phyloP scores from a whole-genome alignment of 2,888 invertebrate species.

The Limnephilus marmoratus region DNA sequence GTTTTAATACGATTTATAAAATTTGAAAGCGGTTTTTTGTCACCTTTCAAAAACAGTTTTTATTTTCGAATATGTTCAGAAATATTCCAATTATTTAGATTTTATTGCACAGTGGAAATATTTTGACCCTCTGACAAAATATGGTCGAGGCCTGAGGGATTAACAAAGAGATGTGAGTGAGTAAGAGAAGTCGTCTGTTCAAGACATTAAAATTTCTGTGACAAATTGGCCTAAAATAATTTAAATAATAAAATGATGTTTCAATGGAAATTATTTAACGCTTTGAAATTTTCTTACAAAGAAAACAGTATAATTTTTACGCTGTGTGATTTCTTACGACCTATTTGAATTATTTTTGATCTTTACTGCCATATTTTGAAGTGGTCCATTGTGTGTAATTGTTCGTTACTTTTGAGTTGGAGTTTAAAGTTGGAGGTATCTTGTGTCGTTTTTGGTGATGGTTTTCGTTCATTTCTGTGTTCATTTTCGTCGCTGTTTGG shows the following conservation, averaged over 20 bases:
- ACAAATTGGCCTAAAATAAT: neutral
- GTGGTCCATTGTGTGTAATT: neutral
- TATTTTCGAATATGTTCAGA: too few species aligned
- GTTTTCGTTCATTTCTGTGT: slow-evolving; percentile 20
- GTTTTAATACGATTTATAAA: too few species aligned
- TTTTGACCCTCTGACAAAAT: too few species aligned
- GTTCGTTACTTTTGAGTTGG: neutral
- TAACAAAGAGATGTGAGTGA: neutral
- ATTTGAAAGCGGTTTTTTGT: too few species aligned
- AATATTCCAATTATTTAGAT: too few species aligned
- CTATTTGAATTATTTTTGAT: neutral
- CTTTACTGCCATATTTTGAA: neutral
- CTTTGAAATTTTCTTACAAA: neutral
- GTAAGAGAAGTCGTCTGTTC: neutral
- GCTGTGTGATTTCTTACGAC: neutral
- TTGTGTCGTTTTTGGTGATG: slow-evolving; percentile 18
- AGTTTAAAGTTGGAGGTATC: neutral
- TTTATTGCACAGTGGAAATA: too few species aligned
- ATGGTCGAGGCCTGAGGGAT: too few species aligned
- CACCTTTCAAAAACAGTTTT: too few species aligned
- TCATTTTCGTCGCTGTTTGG: neutral
- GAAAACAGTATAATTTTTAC: neutral
- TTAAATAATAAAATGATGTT: neutral
- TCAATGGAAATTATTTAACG: neutral
- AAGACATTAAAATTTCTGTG: neutral